Conservation (phyloP, 2,888 invertebrate genomes). For the Nymphalis urticae region DNA sequence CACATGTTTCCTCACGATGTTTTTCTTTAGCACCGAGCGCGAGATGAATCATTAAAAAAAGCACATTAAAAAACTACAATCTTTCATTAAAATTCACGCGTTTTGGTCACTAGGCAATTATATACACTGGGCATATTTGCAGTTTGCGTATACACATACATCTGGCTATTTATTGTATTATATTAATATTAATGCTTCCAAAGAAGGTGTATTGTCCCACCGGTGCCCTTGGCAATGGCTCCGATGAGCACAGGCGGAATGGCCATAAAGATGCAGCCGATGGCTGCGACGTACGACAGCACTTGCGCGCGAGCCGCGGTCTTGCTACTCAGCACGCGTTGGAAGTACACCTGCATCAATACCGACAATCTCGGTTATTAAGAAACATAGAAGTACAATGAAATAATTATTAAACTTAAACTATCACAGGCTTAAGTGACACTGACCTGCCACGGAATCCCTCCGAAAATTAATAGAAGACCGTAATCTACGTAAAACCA, state of each 20-base stretch:
- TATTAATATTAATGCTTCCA: no score
- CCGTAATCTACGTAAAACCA: conserved; percentile 94
- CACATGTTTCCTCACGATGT: no score
- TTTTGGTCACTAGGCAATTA: no score
- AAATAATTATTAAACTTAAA: neutral
- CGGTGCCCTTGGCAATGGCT: conserved; percentile 96
- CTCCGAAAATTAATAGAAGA: conserved; percentile 94
- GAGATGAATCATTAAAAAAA: no score
- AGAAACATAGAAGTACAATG: neutral
- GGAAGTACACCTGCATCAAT: conserved; percentile 93
- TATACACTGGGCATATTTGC: no score
- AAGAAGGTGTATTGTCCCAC: conserved; percentile 66
- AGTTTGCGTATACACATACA: no score
- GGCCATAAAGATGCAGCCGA: conserved; percentile 98
- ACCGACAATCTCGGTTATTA: neutral
- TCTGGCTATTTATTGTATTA: no score
- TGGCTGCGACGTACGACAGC: conserved; percentile 96
- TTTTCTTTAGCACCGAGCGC: no score
- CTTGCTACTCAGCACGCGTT: conserved; percentile 97
- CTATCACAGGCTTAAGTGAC: no score
- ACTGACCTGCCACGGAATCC: conserved; percentile 96
- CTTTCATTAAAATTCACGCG: no score
- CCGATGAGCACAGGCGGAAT: conserved; percentile 98
- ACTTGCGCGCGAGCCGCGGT: conserved; percentile 96
- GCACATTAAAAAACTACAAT: no score